A percentile compares a stretch with the other conserved stretches of the same genome.
Conservation (phyloP, 2,797 vertebrate genomes). For the Pachyuromys duprasi region DNA sequence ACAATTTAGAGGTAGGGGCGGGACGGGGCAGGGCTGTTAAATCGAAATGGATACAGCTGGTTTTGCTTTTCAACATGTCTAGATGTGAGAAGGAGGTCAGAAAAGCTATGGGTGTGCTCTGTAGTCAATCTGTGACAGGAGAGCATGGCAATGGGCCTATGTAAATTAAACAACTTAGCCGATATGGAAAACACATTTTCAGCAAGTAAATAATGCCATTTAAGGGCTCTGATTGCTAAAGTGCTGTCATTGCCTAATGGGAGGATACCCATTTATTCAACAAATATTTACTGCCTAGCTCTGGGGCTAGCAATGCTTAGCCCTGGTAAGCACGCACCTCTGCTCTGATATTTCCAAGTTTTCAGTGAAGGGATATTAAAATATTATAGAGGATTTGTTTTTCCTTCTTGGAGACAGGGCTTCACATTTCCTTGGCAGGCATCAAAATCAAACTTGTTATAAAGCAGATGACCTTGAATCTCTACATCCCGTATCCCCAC, state of each 20-base stretch:
- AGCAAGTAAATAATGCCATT: conserved; percentile 68
- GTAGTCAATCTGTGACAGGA: conserved; percentile 40
- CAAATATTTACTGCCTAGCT: conserved; percentile 61
- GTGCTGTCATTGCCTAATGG: conserved; percentile 58
- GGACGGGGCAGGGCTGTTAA: conserved; percentile 4
- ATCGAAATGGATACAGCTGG: conserved; percentile 41
- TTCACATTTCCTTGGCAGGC: neutral
- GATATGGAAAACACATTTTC: conserved; percentile 67
- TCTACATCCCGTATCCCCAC: neutral
- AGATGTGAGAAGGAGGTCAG: conserved; percentile 59
- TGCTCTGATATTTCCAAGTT: neutral
- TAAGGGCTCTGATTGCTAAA: conserved; percentile 63
- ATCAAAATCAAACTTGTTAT: neutral
- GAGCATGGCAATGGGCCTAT: neutral
- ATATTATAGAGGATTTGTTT: neutral
- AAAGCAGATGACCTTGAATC: neutral
- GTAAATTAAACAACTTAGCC: conserved; percentile 66
- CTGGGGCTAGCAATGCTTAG: neutral
- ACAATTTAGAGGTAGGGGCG: conserved; percentile 32
- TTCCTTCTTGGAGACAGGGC: neutral
- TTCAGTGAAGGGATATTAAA: conserved; percentile 1
- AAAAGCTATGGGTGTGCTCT: conserved; percentile 31
- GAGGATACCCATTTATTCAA: conserved; percentile 18
- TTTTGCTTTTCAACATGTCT: conserved; percentile 28
- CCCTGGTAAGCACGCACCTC: neutral